These are phyloP conservation scores for Centropristis striata DNA, from an alignment of 2,113 vertebrate species.

Conservation along the genomic window DNA sequence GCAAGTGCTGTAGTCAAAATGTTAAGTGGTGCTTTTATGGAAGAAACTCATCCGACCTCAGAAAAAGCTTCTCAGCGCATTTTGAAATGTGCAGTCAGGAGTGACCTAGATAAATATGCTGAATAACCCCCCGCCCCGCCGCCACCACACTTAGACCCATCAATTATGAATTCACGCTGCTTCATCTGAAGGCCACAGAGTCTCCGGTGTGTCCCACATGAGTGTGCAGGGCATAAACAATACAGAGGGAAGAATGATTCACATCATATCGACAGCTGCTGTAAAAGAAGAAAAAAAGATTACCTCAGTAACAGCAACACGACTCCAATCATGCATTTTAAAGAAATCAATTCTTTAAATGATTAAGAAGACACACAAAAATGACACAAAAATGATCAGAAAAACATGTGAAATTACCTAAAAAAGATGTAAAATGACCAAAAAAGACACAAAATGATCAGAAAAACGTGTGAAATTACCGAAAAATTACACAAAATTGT, in stretches of 20 bases:
- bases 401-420: no score
- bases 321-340: background rate
- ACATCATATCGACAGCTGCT: background rate
- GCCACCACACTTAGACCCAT: constrained; percentile 15
- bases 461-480: no score
- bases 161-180: constrained; percentile 58
- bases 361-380: background rate
- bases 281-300: background rate
- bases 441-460: no score
- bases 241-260: background rate
- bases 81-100: constrained; percentile 44
- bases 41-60: constrained; percentile 4
- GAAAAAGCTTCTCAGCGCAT: constrained; percentile 34
- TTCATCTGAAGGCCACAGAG: constrained; percentile 60
- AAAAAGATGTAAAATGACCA: no score
- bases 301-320: background rate
- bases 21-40: background rate
- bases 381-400: no score
- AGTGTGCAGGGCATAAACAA: constrained; percentile 28
- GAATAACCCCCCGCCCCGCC: constrained; percentile 27
- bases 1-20: background rate
- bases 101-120: constrained; percentile 69
- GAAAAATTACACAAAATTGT: no score
- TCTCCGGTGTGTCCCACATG: constrained; percentile 9
- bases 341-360: background rate